These are phyloP conservation scores for Pammene aurita DNA, from an alignment of 2,888 invertebrate species.

Conservation along the genomic window DNA sequence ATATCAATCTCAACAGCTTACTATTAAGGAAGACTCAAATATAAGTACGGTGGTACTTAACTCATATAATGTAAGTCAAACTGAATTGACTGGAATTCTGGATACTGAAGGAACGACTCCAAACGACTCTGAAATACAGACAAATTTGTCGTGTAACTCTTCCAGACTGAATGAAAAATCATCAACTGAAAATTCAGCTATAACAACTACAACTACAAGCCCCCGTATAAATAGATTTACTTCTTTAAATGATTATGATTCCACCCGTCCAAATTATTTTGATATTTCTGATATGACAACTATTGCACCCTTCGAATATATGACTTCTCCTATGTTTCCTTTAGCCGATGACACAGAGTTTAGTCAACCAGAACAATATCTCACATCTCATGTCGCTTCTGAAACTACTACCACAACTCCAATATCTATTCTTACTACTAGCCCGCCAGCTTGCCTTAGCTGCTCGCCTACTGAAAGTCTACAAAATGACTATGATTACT, in stretches of 20 bases:
- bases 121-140: background rate
- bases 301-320: background rate
- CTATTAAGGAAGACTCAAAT: background rate
- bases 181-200: background rate
- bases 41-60: background rate
- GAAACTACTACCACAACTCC: conserved; percentile 2
- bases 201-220: background rate
- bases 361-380: background rate
- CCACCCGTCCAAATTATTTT: background rate
- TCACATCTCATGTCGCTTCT: background rate
- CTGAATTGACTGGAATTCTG: background rate
- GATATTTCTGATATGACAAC: background rate
- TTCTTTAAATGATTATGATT: background rate
- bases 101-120: background rate
- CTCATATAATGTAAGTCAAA: background rate
- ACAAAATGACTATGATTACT: background rate
- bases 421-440: conserved; percentile 2
- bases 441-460: background rate
- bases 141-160: background rate
- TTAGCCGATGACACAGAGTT: background rate
- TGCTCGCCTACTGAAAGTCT: background rate
- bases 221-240: conserved; percentile 3
- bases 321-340: conserved; percentile 4
- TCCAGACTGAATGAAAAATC: background rate
- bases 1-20: background rate